These are phyloP conservation scores for Temnothorax curvispinosus DNA, from an alignment of 1,140 invertebrate species.

Conservation along the genomic window DNA sequence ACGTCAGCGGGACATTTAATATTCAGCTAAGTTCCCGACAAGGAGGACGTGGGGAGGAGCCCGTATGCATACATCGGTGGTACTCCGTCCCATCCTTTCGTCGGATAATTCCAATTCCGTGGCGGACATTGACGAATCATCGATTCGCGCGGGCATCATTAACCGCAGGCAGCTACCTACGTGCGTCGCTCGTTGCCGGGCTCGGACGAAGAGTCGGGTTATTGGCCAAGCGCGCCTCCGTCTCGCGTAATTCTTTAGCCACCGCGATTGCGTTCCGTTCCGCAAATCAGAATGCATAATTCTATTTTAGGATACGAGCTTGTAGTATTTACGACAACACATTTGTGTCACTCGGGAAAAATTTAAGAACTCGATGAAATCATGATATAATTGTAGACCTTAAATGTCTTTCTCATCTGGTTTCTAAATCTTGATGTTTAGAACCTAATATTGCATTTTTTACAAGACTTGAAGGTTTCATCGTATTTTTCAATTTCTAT, in stretches of 20 bases:
- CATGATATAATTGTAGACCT: not conserved
- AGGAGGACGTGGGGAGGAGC: not conserved
- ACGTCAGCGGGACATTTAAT: slow-evolving; percentile 46
- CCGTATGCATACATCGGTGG: not conserved
- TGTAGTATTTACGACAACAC: not conserved
- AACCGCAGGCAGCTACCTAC: slow-evolving; percentile 70
- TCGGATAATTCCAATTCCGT: slow-evolving; percentile 72
- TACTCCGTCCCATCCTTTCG: slow-evolving; percentile 41
- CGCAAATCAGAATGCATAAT: not conserved
- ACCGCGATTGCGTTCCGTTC: not conserved
- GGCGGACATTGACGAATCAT: slow-evolving; percentile 74
- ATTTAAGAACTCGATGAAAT: not conserved
- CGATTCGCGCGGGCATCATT: slow-evolving; percentile 72
- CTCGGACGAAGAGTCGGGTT: slow-evolving; percentile 46
- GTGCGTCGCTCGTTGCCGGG: slow-evolving; percentile 44
- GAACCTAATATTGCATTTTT: not conserved
- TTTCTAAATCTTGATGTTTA: not conserved
- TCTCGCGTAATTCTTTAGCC: slow-evolving; percentile 6
- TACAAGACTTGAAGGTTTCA: not conserved
- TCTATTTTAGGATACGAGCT: not conserved
- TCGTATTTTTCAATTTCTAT: not conserved
- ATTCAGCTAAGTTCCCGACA: slow-evolving; percentile 53
- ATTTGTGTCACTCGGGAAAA: not conserved
- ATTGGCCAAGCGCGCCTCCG: slow-evolving; percentile 45
- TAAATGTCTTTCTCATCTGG: not conserved